phyloP scores from a whole-genome alignment of 2,888 invertebrate genomes.

The Seira musarum region DNA sequence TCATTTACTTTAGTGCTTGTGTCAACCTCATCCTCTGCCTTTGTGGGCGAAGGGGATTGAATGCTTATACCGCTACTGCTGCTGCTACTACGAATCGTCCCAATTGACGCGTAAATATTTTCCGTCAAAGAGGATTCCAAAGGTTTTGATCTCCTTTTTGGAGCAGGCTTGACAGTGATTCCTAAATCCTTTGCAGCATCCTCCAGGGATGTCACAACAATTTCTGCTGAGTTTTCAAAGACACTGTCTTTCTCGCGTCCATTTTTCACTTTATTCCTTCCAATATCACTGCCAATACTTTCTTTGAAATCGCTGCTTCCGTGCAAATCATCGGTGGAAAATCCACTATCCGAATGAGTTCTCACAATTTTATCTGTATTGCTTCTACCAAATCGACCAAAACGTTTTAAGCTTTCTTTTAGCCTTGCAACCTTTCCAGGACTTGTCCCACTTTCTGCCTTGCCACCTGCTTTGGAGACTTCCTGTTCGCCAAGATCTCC shows the following conservation, averaged over 20 bases:
- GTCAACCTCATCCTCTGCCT: no score
- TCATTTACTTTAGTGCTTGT: no score
- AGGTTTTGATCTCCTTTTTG: constrained; percentile 34
- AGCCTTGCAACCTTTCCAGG: constrained; percentile 63
- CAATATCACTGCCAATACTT: no score
- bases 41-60: no score
- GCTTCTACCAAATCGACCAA: constrained; percentile 62
- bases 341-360: constrained; percentile 46
- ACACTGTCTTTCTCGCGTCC: constrained; percentile 15
- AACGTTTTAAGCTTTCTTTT: constrained; percentile 60
- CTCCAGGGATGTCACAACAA: constrained; percentile 37
- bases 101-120: constrained; percentile 50
- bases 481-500: constrained; percentile 11
- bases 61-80: no score
- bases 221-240: constrained; percentile 42
- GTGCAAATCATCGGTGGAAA: constrained; percentile 46
- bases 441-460: constrained; percentile 54
- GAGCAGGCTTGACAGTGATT: constrained; percentile 53
- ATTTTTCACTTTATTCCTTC: constrained; percentile 4
- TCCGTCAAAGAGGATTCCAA: constrained; percentile 17
- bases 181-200: constrained; percentile 35
- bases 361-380: constrained; percentile 61
- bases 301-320: no score
- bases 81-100: no score
- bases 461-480: constrained; percentile 29